These are phyloP conservation scores for Rotaria sp. DNA, from an alignment of 2,888 invertebrate species.

Conservation along the genomic window DNA sequence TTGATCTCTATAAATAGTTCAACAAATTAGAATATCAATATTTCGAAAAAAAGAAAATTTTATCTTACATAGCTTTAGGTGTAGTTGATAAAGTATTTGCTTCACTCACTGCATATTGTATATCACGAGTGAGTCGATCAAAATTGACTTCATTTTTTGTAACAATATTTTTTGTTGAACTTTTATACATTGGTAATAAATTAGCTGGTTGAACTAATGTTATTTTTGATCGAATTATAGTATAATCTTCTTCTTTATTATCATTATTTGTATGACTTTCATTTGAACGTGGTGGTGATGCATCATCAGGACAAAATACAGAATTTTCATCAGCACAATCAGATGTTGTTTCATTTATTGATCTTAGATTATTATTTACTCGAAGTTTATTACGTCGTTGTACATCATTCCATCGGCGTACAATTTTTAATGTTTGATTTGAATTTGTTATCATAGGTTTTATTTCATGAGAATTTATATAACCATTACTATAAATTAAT, in stretches of 20 bases:
- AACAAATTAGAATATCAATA: background rate
- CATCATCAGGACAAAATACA: background rate
- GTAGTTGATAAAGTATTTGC: background rate
- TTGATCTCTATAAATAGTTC: background rate
- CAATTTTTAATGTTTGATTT: slow-evolving; percentile 13
- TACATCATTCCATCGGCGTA: slow-evolving; percentile 20
- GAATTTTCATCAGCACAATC: slow-evolving; percentile 25
- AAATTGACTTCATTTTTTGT: background rate
- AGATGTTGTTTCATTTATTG: background rate
- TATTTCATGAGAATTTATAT: background rate
- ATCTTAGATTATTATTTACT: background rate
- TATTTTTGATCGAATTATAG: slow-evolving; percentile 21
- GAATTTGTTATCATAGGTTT: slow-evolving; percentile 9
- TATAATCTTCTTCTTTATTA: background rate
- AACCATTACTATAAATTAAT: background rate
- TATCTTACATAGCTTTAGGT: background rate
- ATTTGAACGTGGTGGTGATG: slow-evolving; percentile 1
- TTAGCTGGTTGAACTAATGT: background rate
- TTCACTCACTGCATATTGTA: slow-evolving; percentile 22
- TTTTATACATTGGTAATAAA: background rate
- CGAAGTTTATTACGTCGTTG: background rate
- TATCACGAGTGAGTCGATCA: slow-evolving; percentile 20
- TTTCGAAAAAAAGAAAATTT: too few relatives aligned
- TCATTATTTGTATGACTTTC: background rate
- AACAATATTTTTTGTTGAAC: background rate